These are phyloP conservation scores for Lasius platythorax DNA, from an alignment of 2,888 invertebrate genomes.

Conservation along the genomic window DNA sequence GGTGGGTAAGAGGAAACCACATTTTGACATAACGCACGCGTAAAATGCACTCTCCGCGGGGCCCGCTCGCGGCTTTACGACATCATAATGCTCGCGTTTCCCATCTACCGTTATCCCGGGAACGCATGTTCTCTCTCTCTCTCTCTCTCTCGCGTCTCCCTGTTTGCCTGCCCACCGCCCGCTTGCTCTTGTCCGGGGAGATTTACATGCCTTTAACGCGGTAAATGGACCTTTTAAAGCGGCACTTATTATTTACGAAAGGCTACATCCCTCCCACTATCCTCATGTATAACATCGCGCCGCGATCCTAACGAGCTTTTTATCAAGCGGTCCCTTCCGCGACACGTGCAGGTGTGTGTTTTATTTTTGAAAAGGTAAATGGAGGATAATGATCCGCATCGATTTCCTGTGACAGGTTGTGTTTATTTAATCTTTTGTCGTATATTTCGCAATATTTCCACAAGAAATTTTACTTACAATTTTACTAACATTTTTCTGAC, in stretches of 20 bases:
- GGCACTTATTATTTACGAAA: conserved; percentile 54
- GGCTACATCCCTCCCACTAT: conserved; percentile 12
- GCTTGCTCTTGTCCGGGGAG: conserved; percentile 39
- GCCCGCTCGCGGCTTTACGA: conserved; percentile 55
- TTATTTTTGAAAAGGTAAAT: background rate
- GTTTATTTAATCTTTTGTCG: background rate
- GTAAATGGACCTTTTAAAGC: conserved; percentile 56
- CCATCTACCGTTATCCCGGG: conserved; percentile 62
- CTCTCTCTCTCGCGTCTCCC: background rate
- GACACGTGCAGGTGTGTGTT: conserved; percentile 6
- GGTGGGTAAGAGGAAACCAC: conserved; percentile 74
- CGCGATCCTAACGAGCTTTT: conserved; percentile 42
- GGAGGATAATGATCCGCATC: conserved; percentile 4
- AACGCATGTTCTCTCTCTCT: conserved; percentile 54
- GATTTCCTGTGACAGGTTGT: background rate
- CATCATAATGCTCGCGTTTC: conserved; percentile 57
- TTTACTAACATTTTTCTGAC: background rate
- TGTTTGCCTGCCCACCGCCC: background rate
- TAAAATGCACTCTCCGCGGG: conserved; percentile 72
- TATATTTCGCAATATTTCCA: background rate
- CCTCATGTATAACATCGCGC: background rate
- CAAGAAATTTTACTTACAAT: background rate
- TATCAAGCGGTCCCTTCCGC: conserved; percentile 22
- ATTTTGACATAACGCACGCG: conserved; percentile 73
- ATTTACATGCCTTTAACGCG: conserved; percentile 57